phyloP scores from a whole-genome alignment of 2,888 invertebrate species.

The Tenthredo livida region DNA sequence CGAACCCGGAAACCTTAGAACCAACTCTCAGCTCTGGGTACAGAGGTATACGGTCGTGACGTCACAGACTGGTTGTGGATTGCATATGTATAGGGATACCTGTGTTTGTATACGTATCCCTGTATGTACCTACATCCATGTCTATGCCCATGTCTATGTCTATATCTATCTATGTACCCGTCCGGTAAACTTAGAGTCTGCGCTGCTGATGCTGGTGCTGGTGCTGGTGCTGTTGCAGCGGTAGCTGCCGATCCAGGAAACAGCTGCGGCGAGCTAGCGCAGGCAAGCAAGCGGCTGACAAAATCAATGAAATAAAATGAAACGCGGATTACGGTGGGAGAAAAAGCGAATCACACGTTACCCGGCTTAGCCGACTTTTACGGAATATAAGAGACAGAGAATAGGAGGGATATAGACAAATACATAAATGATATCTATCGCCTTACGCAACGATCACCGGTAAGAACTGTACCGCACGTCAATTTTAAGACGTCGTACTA shows the following conservation, averaged over 20 bases:
- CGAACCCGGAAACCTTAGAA: constrained; percentile 70
- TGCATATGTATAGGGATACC: neutral
- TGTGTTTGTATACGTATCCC: neutral
- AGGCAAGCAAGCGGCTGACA: constrained; percentile 24
- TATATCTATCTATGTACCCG: constrained; percentile 59
- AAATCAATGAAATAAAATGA: constrained; percentile 53
- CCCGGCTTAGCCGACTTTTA: constrained; percentile 16
- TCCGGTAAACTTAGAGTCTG: constrained; percentile 33
- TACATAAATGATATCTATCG: constrained; percentile 28
- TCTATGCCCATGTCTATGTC: too few species aligned
- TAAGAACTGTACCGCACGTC: constrained; percentile 15
- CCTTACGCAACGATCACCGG: constrained; percentile 44
- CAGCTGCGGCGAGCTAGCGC: constrained; percentile 41
- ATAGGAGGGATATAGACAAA: neutral
- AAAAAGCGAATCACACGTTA: constrained; percentile 47
- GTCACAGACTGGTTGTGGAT: constrained; percentile 65
- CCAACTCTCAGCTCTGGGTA: constrained; percentile 58
- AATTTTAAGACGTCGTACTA: neutral
- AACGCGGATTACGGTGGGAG: constrained; percentile 46
- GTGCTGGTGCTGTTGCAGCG: constrained; percentile 51
- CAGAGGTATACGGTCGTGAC: constrained; percentile 63
- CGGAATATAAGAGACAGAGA: neutral
- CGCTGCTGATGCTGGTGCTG: constrained; percentile 52
- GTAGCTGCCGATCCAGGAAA: constrained; percentile 54
- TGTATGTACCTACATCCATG: neutral